These are phyloP conservation scores for Typhlichthys eigenmanni DNA, from an alignment of 2,797 vertebrate genomes.

Conservation along the genomic window DNA sequence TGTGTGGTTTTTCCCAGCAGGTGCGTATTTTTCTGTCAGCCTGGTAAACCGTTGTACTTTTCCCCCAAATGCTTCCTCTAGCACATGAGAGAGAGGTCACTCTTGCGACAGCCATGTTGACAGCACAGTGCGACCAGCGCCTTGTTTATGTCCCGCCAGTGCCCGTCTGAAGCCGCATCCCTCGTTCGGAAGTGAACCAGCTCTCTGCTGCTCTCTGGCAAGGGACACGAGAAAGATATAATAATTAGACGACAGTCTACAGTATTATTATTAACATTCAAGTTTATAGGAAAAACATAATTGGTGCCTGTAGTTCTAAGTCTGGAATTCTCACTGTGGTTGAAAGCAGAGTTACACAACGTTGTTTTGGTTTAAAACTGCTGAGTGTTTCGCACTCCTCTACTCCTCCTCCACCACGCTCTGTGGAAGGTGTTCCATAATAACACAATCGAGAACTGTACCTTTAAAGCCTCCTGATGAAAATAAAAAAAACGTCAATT, in stretches of 20 bases:
- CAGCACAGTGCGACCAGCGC: constrained; percentile 66
- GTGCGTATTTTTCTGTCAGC: neutral
- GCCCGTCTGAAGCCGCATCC: constrained; percentile 18
- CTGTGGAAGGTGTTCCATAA: no score
- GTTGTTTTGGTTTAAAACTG: no score
- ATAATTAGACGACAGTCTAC: neutral
- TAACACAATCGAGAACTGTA: no score
- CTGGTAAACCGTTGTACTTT: neutral
- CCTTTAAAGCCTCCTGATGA: no score
- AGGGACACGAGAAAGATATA: constrained; percentile 14
- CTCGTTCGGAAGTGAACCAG: constrained; percentile 21
- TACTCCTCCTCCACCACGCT: no score
- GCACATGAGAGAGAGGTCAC: constrained; percentile 72
- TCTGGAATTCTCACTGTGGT: no score
- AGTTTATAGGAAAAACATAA: neutral
- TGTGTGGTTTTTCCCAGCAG: constrained; percentile 1
- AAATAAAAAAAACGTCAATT: no score
- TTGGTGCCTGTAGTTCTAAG: neutral
- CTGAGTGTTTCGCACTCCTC: no score
- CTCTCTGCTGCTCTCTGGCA: constrained; percentile 39
- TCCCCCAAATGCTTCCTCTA: constrained; percentile 29
- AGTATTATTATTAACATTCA: neutral
- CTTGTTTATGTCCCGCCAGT: constrained; percentile 53
- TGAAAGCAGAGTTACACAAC: no score
- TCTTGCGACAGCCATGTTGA: constrained; percentile 68